phyloP scores from a whole-genome alignment of 2,888 invertebrate genomes.

The Lumbricus terrestris region DNA sequence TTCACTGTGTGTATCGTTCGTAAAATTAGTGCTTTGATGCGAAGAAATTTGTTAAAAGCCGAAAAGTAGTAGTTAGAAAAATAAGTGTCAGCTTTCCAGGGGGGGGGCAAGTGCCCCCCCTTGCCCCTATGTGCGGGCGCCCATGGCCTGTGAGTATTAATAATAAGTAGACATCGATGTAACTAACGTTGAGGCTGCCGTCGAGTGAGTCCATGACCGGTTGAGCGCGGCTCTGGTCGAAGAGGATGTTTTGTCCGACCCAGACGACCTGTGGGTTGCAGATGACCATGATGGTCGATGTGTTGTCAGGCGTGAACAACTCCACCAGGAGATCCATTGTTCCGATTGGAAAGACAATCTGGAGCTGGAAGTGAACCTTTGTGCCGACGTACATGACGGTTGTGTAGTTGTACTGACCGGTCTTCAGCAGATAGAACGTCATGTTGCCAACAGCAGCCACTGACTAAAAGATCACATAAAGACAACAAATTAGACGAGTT shows the following conservation, averaged over 20 bases:
- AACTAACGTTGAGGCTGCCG: constrained; percentile 25
- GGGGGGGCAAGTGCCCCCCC: no score
- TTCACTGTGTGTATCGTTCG: no score
- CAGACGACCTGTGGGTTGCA: constrained; percentile 46
- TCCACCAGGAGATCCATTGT: constrained; percentile 52
- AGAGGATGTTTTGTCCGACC: constrained; percentile 42
- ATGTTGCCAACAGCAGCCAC: constrained; percentile 25
- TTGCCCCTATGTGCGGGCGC: no score
- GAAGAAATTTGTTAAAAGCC: no score
- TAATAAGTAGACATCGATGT: no score
- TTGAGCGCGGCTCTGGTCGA: constrained; percentile 22
- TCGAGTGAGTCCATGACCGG: constrained; percentile 42
- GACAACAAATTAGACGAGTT: neutral
- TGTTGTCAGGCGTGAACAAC: constrained; percentile 56
- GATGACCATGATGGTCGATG: constrained; percentile 52
- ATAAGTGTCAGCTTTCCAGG: no score
- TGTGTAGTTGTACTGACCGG: constrained; percentile 27
- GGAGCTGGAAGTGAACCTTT: constrained; percentile 44
- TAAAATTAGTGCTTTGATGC: no score
- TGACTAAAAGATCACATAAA: neutral
- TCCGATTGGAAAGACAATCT: constrained; percentile 28
- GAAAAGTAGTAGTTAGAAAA: no score
- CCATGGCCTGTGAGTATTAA: no score
- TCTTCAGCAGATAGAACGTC: constrained; percentile 34
- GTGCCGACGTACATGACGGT: constrained; percentile 45